Evolutionary conservation across 2,113 vertebrate genomes (phyloP), one percentile per base, ranked within the genome.

Genomic region (Ursus arctos): DNA sequence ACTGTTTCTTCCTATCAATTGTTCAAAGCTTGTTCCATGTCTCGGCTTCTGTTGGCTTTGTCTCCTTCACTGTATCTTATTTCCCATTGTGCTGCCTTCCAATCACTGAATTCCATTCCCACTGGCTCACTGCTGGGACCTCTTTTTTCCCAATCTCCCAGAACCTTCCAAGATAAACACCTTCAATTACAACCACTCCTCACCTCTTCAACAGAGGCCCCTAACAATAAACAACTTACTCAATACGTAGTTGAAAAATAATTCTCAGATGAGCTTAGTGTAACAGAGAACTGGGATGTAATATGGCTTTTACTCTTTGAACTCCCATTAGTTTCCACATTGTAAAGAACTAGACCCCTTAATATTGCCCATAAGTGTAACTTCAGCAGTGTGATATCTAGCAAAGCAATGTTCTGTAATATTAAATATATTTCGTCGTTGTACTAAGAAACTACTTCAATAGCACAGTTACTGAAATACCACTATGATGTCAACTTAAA

Each of bases 181-280:
- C 51, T 96, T 86, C 86, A 97, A 81, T 97, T 95, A 95, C 5
- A 95, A 72, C 81, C 74, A 71, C 65, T 94, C 61, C 71, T 93
- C 36, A 53, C 72, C 49, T 95, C 43, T 81, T 95, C 92, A 93
- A 76, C 97, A 94, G 67, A 97, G 95, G 96, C 87, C 89, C 94
- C 69, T 90, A 96, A 92, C 96, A 97, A 97, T 96, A 98, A 97
- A 96, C 93, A 94, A n/a, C 15, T 40, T 86, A 13, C 47, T 95
- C 77, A 94, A 89, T 63, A 83, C 6, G 2, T 76, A 76, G 61
- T 21, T 93, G 79, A 88, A 96, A 36, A 96, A 63, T 63, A 84
- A 83, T 36, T 96, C 92, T 95, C 90, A 83, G 53, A 83, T 63
- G 59, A 67, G 40, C 36, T 97, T 85, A 24, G 12, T 47, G 6